Evolutionary conservation across 1,140 invertebrate species (phyloP), one percentile per base, ranked within the genome.

Genomic region (Drosophila parabipectinata): DNA sequence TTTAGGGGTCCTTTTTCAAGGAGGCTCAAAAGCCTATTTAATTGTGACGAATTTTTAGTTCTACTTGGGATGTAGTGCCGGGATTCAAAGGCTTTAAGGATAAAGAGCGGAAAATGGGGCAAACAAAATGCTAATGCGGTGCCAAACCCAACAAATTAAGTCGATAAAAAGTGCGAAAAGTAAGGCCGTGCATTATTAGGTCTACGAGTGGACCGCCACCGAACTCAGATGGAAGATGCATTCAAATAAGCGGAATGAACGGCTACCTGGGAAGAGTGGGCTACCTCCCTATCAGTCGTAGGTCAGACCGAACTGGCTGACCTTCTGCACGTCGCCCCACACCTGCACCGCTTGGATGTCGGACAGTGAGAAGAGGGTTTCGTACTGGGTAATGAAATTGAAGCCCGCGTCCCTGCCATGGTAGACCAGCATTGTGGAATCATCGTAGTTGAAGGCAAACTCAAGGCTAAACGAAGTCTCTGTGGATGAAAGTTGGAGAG

Each of bases 321-420:
- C 67, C 67, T 91, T 91, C 56, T 80, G 51, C 12, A 91, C 88
- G 75, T 91, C 90, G 18, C 88, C 90, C 88, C 90, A 91, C 30
- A 91, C 79, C 63, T 91, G 90, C 10, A 91, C 32, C 28, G 84
- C 74, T 53, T 88, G 63, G 57, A 87, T 87, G 8, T 76, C 75
- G 10, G 83, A 44, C 1, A 88, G 66, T 39, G 48, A 45, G 24
- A 88, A 82, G 3, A 69, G 39, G 5, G 82, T 88, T 45, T 66
- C 66, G 28, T 41, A 87, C 59, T 61, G 30, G 26, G 58, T 72
- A 15, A 87, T 62, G 58, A 79, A 88, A 56, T 87, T 87, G 32
- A 75, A 44, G 28, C 83, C 83, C 37, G 69, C 12, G 41, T 64
- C 83, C 63, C 62, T 73, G 44, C 66, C 64, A 56, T 87, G 83